Base-by-base conservation (phyloP, 2,113 vertebrate species). In the Semnornis frantzii region DNA sequence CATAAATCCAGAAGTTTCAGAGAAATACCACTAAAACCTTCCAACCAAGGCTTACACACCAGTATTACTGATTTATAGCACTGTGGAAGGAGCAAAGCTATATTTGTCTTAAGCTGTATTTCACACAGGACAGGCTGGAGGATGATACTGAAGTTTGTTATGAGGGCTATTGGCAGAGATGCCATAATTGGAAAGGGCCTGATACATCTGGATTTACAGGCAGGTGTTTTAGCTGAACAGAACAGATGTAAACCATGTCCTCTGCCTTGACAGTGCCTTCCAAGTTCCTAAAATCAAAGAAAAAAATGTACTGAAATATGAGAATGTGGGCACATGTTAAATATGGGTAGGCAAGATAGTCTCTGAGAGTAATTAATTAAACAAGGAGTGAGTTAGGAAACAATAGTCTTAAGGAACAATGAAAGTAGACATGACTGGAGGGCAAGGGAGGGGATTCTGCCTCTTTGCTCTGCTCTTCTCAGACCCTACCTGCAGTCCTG, bases 161-260 rank as follows among this genome's bases (percentile, higher is more conserved):
- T 5, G 54, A 52, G 25, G 55, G 24, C 30, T 75, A 0, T 15
- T 16, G 65, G 58, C 42, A 71, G 68, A 78, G 74, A 14, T 30
- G 44, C 11, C 13, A 0, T 13, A 25, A 33, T 21, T 85, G 17
- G 37, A 69, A 85, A 65, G 48, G 85, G 31, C 12, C 27, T 65
- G 18, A 30, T 27, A 17, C 37, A 33, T 31, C 15, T 64, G 48
- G 37, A 64, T 64, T 82, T 75, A 30, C 6, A 19, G 31, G 7
- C 21, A 27, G 10, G 7, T 64, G 42, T 52, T 85, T 68, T 80
- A 8, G 55, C 52, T 74, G 60, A 60, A 17, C 14, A 74, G 59
- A 62, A 0, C 14, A 11, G 8, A 34, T 52, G 25, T 39, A 30
- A 79, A 50, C 2, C 1, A 1, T 25, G 18, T 76, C n/a, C 25